These are phyloP conservation scores for Nematopogon swammerdamellus DNA, from an alignment of 2,888 invertebrate genomes.

Conservation along the genomic window DNA sequence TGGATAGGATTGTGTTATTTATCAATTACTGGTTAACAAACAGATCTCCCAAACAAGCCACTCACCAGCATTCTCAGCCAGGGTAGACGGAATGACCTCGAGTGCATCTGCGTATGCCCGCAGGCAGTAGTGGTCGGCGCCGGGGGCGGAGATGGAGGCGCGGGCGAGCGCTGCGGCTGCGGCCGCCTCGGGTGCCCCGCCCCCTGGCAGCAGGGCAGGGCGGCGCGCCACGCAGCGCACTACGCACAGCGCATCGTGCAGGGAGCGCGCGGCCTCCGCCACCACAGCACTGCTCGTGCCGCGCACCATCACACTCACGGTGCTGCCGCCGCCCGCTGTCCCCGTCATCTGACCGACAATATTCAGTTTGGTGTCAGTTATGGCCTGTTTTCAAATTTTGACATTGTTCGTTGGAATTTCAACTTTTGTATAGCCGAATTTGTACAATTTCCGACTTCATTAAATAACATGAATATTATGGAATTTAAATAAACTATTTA, in stretches of 20 bases:
- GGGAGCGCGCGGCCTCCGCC: conserved; percentile 86
- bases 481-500: no score
- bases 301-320: conserved; percentile 89
- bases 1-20: no score
- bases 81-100: conserved; percentile 63
- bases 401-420: no score
- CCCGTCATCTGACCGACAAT: conserved; percentile 66
- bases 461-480: no score
- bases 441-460: no score
- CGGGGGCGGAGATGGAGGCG: conserved; percentile 78
- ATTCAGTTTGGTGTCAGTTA: no score
- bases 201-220: conserved; percentile 89
- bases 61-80: conserved; percentile 46
- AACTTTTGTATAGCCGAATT: no score
- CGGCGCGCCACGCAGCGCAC: conserved; percentile 96
- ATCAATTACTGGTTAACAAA: no score
- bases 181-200: conserved; percentile 97
- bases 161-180: conserved; percentile 81
- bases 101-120: conserved; percentile 94
- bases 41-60: no score
- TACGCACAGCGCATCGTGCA: conserved; percentile 88
- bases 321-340: conserved; percentile 81
- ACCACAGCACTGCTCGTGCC: conserved; percentile 82
- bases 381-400: no score
- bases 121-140: conserved; percentile 94